Conservation (phyloP, 2,113 vertebrate genomes). For the Talpa occidentalis region DNA sequence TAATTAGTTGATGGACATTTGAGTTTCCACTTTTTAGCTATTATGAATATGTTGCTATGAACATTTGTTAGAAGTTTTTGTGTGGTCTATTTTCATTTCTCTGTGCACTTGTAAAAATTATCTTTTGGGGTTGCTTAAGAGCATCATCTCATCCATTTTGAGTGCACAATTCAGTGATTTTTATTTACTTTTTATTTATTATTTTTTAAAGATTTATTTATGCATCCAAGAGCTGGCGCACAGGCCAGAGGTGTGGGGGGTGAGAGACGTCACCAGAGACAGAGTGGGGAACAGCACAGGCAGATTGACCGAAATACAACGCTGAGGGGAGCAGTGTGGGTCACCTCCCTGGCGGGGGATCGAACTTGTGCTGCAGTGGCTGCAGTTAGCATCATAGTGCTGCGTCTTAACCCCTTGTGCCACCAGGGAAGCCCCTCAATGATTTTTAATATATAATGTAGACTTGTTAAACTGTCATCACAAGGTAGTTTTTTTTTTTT, state of each 20-base stretch:
- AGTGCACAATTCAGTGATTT: not conserved
- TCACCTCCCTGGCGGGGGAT: too few relatives aligned
- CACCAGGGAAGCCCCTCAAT: not conserved
- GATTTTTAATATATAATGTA: slow-evolving; percentile 4
- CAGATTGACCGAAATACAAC: too few relatives aligned
- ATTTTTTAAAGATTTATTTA: too few relatives aligned
- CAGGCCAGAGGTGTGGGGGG: too few relatives aligned
- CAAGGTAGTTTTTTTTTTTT: not conserved
- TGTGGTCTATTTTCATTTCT: slow-evolving; percentile 38
- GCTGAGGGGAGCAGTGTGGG: too few relatives aligned
- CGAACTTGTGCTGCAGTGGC: too few relatives aligned
- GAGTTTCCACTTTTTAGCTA: not conserved
- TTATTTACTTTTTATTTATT: too few relatives aligned
- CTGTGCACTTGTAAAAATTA: not conserved
- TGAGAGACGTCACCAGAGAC: too few relatives aligned
- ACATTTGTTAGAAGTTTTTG: slow-evolving; percentile 5
- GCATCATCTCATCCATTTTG: not conserved
- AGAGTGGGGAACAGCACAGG: too few relatives aligned
- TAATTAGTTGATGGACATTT: not conserved
- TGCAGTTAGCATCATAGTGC: too few relatives aligned
- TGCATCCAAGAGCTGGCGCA: too few relatives aligned
- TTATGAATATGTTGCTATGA: not conserved
- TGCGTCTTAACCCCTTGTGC: too few relatives aligned
- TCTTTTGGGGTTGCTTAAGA: not conserved
- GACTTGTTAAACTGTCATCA: not conserved